A percentile compares a stretch with the other conserved stretches of the same genome.
Evolutionary conservation across 2,113 vertebrate species (phyloP).

Genomic region (Rhynchomys soricoides): DNA sequence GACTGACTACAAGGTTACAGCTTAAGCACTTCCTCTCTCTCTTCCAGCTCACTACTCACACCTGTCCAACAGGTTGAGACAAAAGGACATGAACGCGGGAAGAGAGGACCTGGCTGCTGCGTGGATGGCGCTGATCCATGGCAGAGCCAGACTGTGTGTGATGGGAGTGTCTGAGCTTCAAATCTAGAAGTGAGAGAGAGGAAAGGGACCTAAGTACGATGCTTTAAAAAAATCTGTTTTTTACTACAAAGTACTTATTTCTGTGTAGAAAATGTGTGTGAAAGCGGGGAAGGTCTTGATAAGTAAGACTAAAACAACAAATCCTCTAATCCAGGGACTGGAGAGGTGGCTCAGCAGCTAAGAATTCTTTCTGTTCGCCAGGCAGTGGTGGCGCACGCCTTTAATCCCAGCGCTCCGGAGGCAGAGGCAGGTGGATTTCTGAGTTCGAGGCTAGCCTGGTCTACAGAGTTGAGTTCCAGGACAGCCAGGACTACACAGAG

Average conservation of each 20-base stretch:
- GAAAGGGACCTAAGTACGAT: background rate
- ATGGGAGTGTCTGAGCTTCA: background rate
- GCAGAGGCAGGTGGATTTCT: too few relatives aligned
- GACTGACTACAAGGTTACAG: background rate
- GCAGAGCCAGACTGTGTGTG: fast-evolving
- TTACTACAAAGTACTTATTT: background rate
- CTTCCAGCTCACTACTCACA: background rate
- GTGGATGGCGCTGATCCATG: too few relatives aligned
- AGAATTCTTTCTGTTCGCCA: background rate
- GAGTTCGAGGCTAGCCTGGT: too few relatives aligned
- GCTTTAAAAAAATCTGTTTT: background rate
- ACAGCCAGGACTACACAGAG: too few relatives aligned
- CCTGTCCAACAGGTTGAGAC: background rate
- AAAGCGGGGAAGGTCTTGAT: background rate
- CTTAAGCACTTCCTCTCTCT: background rate
- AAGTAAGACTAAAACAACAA: constrained; percentile 52
- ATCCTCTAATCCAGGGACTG: background rate
- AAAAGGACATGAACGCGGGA: background rate
- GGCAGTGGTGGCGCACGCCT: too few relatives aligned
- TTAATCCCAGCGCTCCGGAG: too few relatives aligned
- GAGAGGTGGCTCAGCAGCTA: background rate
- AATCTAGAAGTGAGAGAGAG: background rate
- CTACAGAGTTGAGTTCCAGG: too few relatives aligned
- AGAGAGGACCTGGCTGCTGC: background rate
- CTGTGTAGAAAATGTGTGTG: background rate